phyloP scores from a whole-genome alignment of 2,888 invertebrate species.

The Seira sanloemensis region DNA sequence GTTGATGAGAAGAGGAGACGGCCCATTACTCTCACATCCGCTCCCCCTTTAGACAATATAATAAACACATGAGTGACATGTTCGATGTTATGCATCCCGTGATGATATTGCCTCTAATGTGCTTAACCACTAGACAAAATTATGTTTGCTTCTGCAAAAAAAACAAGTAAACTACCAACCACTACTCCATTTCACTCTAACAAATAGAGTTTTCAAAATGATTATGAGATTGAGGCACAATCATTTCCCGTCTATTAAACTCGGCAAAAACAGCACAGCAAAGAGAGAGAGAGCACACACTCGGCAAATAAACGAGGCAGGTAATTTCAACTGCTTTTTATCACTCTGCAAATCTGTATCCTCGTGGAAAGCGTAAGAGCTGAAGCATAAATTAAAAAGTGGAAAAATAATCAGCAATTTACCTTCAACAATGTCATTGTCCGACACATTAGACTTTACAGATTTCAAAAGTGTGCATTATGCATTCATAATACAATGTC shows the following conservation, averaged over 20 bases:
- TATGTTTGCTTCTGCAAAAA: neutral
- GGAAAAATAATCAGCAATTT: too few relatives aligned
- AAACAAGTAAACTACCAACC: neutral
- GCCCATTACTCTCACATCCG: slow-evolving; percentile 45
- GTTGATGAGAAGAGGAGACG: slow-evolving; percentile 32
- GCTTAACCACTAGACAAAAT: slow-evolving; percentile 14
- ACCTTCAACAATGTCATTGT: too few relatives aligned
- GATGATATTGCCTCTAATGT: neutral
- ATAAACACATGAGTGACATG: slow-evolving; percentile 23
- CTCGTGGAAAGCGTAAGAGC: too few relatives aligned
- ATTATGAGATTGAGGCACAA: neutral
- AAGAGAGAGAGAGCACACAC: too few relatives aligned
- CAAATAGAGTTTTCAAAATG: neutral
- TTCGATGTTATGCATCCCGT: neutral
- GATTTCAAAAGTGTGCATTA: too few relatives aligned
- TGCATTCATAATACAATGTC: neutral
- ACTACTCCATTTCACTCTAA: slow-evolving; percentile 15
- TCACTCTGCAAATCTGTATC: too few relatives aligned
- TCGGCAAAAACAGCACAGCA: too few relatives aligned
- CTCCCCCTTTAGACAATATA: neutral
- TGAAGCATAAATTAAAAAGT: too few relatives aligned
- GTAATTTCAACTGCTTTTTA: neutral
- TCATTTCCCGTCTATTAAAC: neutral
- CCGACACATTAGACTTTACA: too few relatives aligned
- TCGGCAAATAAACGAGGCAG: neutral